phyloP scores from a whole-genome alignment of 2,113 vertebrate species.

The Phodopus roborovskii region DNA sequence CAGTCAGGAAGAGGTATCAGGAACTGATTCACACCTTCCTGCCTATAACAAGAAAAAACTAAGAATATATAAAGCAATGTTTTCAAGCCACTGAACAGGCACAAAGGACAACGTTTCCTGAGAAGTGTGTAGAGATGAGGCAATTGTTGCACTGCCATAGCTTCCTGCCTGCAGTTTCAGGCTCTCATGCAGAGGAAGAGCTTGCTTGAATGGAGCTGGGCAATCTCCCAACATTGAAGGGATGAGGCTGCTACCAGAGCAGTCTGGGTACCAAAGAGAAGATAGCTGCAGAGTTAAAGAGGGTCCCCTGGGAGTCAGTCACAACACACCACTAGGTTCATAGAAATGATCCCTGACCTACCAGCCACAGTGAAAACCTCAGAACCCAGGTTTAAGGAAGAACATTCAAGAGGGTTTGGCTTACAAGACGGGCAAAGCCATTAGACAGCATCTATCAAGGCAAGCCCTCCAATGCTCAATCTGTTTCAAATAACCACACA shows the following conservation, averaged over 20 bases:
- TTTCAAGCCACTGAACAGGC: neutral
- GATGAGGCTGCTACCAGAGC: neutral
- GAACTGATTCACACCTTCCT: neutral
- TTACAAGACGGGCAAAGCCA: neutral
- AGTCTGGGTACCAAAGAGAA: neutral
- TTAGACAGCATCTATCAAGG: neutral
- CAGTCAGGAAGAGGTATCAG: neutral
- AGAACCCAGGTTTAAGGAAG: neutral
- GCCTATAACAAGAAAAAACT: neutral
- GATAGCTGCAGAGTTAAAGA: neutral
- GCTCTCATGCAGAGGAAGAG: neutral
- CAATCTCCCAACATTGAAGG: neutral
- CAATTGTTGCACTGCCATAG: neutral
- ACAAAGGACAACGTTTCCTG: neutral
- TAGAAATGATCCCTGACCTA: neutral
- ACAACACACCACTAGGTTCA: neutral
- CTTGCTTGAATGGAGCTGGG: neutral
- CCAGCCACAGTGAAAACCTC: neutral
- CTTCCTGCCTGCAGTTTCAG: neutral
- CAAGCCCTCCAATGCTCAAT: neutral
- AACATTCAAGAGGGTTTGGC: neutral
- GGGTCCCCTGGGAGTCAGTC: neutral
- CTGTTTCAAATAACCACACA: constrained; percentile 3
- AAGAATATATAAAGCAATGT: neutral
- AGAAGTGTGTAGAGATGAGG: neutral